Evolutionary conservation across 92 coral and sea anemone species (phyloP), one percentile per base, ranked within the genome.

Genomic region (Bergia puertoricense): DNA sequence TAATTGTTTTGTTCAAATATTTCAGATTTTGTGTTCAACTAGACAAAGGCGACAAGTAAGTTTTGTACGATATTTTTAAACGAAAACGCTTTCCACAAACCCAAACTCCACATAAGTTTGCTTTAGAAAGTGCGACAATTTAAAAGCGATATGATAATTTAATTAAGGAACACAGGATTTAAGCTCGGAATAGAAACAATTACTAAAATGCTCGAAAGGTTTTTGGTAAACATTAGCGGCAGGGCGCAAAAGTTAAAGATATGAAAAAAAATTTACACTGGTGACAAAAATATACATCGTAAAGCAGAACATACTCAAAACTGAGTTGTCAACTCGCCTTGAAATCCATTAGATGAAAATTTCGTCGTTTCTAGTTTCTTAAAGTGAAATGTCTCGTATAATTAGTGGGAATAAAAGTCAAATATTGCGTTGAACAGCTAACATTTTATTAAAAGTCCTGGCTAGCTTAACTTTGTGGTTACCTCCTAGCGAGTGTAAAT

Each of bases 391-490:
- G 78, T 38, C 65, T 71, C 80, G 74, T 85, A 88, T 80, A 77
- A 86, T 91, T 86, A 86, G 90, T 72, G 39, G 38, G 90, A 13
- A 78, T 79, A 45, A 80, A 82, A 92, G 90, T 75, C 92, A 76
- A 72, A 90, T 84, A 86, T 86, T 86, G 42, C 69, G 69, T 84
- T 73, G 94, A 95, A 90, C 76, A 83, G 74, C 90, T 88, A 95
- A 91, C 96, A 88, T 94, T 79, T 79, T 91, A 92, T 85, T 86
- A 89, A 95, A 91, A 89, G 85, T 81, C 79, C 86, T 90, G 82
- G 88, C 92, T 90, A 88, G 92, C 91, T 92, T 90, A 93, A 91
- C 92, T 90, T 90, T 95, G 92, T 77, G 94, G 94, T 57, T 74
- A 72, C 74, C 76, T 74, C 91, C 81, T 42, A 76, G 89, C 81